A percentile compares a stretch with the other conserved stretches of the same genome.
Conservation (phyloP, 2,113 vertebrate species). For the Cepphus grylle region DNA sequence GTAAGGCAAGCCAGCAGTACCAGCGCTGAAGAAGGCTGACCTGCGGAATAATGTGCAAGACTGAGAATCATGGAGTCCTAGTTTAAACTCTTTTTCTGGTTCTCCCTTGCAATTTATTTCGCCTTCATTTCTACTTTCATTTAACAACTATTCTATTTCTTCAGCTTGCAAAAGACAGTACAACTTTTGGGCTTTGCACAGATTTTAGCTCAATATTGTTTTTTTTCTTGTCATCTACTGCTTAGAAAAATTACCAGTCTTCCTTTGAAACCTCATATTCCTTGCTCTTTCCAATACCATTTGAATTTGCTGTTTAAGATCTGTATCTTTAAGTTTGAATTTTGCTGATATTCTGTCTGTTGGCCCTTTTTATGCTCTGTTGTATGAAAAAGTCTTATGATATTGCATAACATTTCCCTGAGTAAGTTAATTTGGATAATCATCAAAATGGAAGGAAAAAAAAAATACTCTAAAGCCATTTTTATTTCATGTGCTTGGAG, state of each 20-base stretch:
- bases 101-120: background rate
- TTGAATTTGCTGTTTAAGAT: background rate
- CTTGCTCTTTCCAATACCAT: background rate
- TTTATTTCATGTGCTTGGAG: background rate
- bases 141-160: background rate
- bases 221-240: background rate
- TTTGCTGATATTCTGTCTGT: background rate
- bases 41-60: background rate
- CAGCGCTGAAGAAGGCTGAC: background rate
- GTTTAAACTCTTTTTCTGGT: background rate
- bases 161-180: background rate
- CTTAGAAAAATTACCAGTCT: background rate
- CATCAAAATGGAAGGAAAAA: background rate
- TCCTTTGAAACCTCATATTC: background rate
- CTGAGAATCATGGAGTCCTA: background rate
- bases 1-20: background rate
- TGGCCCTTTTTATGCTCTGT: background rate
- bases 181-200: background rate
- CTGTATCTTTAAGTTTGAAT: background rate
- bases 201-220: background rate
- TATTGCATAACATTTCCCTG: background rate
- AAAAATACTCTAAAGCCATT: background rate
- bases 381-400: background rate
- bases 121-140: background rate
- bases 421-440: background rate